These are phyloP conservation scores for Plagiodera versicolora DNA, from an alignment of 2,888 invertebrate genomes.

Conservation along the genomic window DNA sequence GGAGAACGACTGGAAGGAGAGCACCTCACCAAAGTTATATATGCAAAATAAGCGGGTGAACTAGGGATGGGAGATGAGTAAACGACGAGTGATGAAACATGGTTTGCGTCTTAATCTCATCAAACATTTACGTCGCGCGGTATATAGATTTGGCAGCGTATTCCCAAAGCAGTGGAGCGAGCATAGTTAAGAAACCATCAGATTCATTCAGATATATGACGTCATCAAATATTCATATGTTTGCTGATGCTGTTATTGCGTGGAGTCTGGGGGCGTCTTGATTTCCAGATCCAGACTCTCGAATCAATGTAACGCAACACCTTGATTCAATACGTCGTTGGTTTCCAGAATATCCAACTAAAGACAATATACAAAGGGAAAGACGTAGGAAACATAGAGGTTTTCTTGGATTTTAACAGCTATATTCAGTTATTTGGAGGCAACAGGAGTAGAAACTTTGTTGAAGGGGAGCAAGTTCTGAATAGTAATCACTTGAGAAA, in stretches of 20 bases:
- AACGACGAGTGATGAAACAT: constrained; percentile 49
- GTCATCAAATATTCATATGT: constrained; percentile 38
- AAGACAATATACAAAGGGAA: no score
- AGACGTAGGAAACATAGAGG: no score
- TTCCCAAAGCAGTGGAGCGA: constrained; percentile 24
- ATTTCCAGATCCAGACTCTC: constrained; percentile 23
- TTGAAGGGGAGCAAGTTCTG: no score
- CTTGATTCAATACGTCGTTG: no score
- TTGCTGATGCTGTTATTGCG: constrained; percentile 20
- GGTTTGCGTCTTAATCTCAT: constrained; percentile 56
- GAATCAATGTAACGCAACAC: neutral
- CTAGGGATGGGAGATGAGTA: constrained; percentile 36
- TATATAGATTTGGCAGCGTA: constrained; percentile 32
- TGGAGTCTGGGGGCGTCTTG: constrained; percentile 26
- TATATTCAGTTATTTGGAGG: no score
- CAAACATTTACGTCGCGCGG: constrained; percentile 48
- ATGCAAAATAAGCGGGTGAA: constrained; percentile 37
- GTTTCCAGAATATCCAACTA: neutral
- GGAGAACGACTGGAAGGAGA: constrained; percentile 21
- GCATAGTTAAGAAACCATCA: constrained; percentile 28
- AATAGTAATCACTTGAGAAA: no score
- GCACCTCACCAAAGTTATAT: constrained; percentile 32
- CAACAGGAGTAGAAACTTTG: no score
- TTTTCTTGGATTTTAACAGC: no score
- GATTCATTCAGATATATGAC: constrained; percentile 30